Base-by-base conservation (phyloP, 2,113 vertebrate genomes). In the Chionomys nivalis region DNA sequence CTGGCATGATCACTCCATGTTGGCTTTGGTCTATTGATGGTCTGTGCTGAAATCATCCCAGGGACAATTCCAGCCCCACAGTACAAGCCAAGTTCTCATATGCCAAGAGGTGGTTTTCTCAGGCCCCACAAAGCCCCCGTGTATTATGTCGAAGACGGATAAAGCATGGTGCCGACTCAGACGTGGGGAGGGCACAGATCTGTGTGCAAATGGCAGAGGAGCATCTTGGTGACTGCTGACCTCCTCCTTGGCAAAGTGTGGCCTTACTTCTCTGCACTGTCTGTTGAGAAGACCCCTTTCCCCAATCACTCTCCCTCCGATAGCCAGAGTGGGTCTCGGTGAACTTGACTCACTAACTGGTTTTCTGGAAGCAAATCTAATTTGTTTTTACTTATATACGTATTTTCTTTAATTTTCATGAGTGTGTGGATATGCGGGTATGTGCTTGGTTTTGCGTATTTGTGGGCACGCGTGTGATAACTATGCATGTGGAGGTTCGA, bases 281-380 rank as follows among this genome's bases (percentile, higher is more conserved):
- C 36, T 5, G 0, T 17, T 49, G 7, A 88, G 61, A 61, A 47
- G 55, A 0, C 2, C 17, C 28, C 55, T 14, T 65, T 52, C 78
- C n/a, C 12, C 14, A 0, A 11, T 49, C 10, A 9, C n/a, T 81
- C 12, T 58, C 78, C 31, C 17, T 13, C 10, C 11, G 55, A 63
- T 42, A 85, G 9, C 73, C 75, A 66, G 75, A 66, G 66, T 47
- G 49, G 39, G 36, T 72, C 86, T 85, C 47, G 61, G 33, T 70
- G 72, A 93, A n/a, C 10, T 11, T 65, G 14, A 79, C 91, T 93
- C 49, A 39, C 19, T 19, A 58, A 47, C 5, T 78, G 72, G n/a
- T 52, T 97, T 91, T 77, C 19, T 52, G 49, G 83, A 88, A 93
- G 68, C 26, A 82, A 78, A 47, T 33, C 66, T 21, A 33, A 21